phyloP scores from a whole-genome alignment of 2,888 invertebrate species.

The Hedya salicella region DNA sequence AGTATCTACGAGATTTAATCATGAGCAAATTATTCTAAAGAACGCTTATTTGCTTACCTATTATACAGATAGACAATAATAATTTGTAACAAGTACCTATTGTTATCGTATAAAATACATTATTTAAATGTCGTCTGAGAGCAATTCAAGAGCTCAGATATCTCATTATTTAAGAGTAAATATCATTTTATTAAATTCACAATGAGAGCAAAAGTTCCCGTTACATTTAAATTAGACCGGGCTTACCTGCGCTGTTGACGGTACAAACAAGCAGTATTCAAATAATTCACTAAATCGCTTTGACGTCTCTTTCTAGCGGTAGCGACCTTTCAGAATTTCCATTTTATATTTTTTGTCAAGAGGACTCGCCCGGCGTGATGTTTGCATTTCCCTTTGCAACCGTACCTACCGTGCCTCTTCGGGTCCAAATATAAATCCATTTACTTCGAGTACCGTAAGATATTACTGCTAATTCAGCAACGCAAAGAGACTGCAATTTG shows the following conservation, averaged over 20 bases:
- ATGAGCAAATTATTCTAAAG: not conserved
- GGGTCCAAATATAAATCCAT: slow-evolving; percentile 33
- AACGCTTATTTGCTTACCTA: not conserved
- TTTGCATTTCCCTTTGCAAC: slow-evolving; percentile 39
- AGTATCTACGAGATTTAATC: not conserved
- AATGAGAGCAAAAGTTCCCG: slow-evolving; percentile 20
- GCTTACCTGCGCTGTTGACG: slow-evolving; percentile 26
- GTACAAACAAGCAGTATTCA: slow-evolving; percentile 41
- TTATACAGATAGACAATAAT: not conserved
- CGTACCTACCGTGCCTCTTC: slow-evolving; percentile 18
- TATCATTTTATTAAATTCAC: slow-evolving; percentile 22
- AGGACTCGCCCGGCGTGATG: slow-evolving; percentile 34
- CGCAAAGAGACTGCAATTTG: slow-evolving; percentile 5
- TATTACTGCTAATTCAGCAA: slow-evolving; percentile 8
- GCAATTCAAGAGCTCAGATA: slow-evolving; percentile 4
- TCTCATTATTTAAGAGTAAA: slow-evolving; percentile 25
- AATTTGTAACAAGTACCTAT: not conserved
- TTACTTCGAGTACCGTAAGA: slow-evolving; percentile 19
- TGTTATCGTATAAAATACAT: not conserved
- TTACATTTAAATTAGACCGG: slow-evolving; percentile 32
- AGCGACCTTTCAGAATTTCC: slow-evolving; percentile 41
- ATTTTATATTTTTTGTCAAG: slow-evolving; percentile 41
- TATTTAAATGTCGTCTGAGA: not conserved
- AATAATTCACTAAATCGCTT: slow-evolving; percentile 39
- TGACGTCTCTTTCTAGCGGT: slow-evolving; percentile 37